phyloP scores from a whole-genome alignment of 2,888 invertebrate species.

The Seladonia tumulorum region DNA sequence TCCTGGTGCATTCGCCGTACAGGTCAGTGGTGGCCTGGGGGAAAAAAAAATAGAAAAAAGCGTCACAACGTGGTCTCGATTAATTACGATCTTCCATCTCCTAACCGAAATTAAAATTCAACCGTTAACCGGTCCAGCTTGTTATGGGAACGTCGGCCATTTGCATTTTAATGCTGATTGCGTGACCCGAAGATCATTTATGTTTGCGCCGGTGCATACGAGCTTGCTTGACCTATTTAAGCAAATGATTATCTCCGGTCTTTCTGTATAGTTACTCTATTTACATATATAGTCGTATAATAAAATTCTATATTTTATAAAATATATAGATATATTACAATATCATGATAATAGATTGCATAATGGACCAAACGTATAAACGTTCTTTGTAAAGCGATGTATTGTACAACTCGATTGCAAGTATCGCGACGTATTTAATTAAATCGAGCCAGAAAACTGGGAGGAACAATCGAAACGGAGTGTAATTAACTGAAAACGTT shows the following conservation, averaged over 20 bases:
- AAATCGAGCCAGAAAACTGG: neutral
- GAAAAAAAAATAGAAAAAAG: neutral
- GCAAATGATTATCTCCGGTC: neutral
- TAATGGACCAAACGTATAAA: neutral
- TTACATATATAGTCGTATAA: too few relatives aligned
- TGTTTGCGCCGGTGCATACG: neutral
- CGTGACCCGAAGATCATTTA: neutral
- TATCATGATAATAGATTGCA: too few relatives aligned
- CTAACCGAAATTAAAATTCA: constrained; percentile 19
- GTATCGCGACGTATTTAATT: neutral
- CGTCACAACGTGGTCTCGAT: neutral
- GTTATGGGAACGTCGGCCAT: constrained; percentile 10
- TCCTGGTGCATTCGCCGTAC: constrained; percentile 99
- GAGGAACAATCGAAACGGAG: neutral
- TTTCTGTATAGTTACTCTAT: neutral
- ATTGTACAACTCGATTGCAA: neutral
- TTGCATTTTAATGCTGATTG: constrained; percentile 40
- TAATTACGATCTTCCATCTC: neutral
- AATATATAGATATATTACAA: neutral
- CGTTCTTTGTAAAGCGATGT: neutral
- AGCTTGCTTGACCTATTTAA: neutral
- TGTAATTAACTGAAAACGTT: neutral
- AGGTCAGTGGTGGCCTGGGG: constrained; percentile 87
- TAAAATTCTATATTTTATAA: neutral
- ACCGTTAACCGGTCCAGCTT: neutral